phyloP scores from a whole-genome alignment of 1,140 invertebrate genomes.

The Drosophila nebulosa region DNA sequence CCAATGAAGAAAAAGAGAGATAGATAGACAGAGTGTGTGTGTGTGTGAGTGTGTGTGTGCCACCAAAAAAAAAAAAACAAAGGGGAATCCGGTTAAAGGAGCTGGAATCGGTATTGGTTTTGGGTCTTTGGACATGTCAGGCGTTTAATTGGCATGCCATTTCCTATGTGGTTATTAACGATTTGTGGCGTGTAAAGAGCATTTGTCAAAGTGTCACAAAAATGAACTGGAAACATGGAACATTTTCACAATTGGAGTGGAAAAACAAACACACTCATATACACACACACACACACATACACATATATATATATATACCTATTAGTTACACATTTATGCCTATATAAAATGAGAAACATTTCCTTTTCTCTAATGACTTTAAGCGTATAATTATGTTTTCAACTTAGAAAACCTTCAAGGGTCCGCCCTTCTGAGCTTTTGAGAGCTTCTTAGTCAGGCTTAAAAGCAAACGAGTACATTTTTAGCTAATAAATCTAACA shows the following conservation, averaged over 20 bases:
- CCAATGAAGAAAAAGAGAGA: background rate
- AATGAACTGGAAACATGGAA: slow-evolving; percentile 51
- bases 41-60: background rate
- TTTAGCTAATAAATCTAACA: too few relatives aligned
- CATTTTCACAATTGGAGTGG: background rate
- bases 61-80: slow-evolving; percentile 64
- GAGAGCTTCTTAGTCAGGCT: too few relatives aligned
- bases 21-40: slow-evolving; percentile 18
- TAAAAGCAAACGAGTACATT: too few relatives aligned
- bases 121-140: slow-evolving; percentile 41
- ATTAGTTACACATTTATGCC: background rate
- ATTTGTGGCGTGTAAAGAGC: slow-evolving; percentile 67
- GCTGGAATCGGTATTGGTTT: background rate
- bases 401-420: too few relatives aligned
- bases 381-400: too few relatives aligned
- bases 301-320: too few relatives aligned
- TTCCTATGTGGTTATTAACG: slow-evolving; percentile 66
- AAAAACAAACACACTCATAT: background rate
- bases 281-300: background rate
- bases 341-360: too few relatives aligned
- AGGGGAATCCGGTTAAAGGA: slow-evolving; percentile 17
- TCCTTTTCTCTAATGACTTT: background rate
- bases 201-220: slow-evolving; percentile 73
- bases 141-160: slow-evolving; percentile 66
- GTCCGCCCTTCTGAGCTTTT: too few relatives aligned